These are phyloP conservation scores for Parazoanthus atlanticus DNA, from an alignment of 92 coral and sea anemone genomes.

Conservation along the genomic window DNA sequence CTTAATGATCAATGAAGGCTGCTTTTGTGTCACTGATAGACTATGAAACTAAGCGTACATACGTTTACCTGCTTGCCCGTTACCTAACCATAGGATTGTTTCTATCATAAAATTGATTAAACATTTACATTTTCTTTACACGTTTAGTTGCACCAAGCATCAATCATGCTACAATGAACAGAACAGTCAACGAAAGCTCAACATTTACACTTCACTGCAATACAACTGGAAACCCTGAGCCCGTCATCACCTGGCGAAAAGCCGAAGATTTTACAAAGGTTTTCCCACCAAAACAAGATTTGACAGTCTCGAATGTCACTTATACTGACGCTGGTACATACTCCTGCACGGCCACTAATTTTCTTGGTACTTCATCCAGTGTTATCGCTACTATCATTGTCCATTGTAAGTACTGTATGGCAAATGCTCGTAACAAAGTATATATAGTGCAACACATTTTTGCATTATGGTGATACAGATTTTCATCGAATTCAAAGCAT, in stretches of 20 bases:
- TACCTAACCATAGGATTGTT: too few relatives aligned
- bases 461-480: too few relatives aligned
- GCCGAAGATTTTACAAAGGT: constrained; percentile 11
- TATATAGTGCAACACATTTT: too few relatives aligned
- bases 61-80: too few relatives aligned
- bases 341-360: constrained; percentile 40
- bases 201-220: constrained; percentile 35
- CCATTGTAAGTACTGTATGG: constrained; percentile 45
- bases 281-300: neutral
- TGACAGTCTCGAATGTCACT: neutral
- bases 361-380: constrained; percentile 39
- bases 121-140: neutral
- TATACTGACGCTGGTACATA: constrained; percentile 45
- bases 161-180: neutral
- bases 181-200: constrained; percentile 29
- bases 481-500: too few relatives aligned
- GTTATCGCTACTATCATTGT: constrained; percentile 40
- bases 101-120: too few relatives aligned
- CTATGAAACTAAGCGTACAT: too few relatives aligned
- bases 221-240: constrained; percentile 50
- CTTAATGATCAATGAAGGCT: too few relatives aligned
- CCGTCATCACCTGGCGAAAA: constrained; percentile 47
- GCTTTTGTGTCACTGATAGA: too few relatives aligned
- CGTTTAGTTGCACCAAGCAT: constrained; percentile 15
- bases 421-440: too few relatives aligned